Percentiles rank a stretch among this genome's conserved stretches.
Evolutionary conservation across 2,113 vertebrate genomes (phyloP).

Genomic region (Leptobrachium ailaonicum): DNA sequence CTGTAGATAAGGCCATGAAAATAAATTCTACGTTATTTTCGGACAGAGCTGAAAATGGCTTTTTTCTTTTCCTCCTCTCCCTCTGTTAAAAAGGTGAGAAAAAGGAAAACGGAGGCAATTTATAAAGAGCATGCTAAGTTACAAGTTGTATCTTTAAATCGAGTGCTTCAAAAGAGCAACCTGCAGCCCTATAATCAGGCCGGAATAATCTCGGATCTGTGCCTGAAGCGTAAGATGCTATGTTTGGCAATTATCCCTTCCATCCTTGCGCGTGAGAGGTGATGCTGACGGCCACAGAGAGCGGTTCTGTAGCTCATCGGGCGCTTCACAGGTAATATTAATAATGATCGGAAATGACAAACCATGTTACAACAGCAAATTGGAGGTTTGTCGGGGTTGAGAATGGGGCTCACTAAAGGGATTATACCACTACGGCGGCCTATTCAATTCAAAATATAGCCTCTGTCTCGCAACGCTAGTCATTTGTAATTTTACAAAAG

Average conservation of each 20-base stretch:
- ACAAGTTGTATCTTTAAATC: constrained; percentile 25
- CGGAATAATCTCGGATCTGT: constrained; percentile 35
- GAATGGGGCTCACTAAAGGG: not conserved
- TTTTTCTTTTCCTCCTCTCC: constrained; percentile 14
- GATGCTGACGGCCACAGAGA: constrained; percentile 32
- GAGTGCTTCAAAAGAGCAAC: constrained; percentile 34
- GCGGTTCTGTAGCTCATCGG: constrained; percentile 23
- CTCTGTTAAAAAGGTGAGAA: constrained; percentile 12
- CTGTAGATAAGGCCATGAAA: constrained; percentile 29
- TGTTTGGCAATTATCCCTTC: constrained; percentile 43
- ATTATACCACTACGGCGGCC: not conserved
- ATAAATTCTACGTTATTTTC: constrained; percentile 34
- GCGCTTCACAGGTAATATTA: constrained; percentile 35
- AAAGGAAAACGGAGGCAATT: not conserved
- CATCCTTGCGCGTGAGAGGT: constrained; percentile 14
- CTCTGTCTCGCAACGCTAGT: not conserved
- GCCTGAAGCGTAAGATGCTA: constrained; percentile 42
- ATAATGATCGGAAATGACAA: constrained; percentile 42
- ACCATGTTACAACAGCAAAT: constrained; percentile 16
- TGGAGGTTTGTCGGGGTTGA: not conserved
- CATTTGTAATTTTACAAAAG: not conserved
- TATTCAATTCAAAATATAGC: not conserved
- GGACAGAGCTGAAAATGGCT: constrained; percentile 6
- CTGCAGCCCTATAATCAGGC: constrained; percentile 36
- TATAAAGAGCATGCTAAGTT: constrained; percentile 24